Percentiles rank a stretch among this genome's conserved stretches.
Conservation (phyloP, 2,797 vertebrate genomes). For the Sylvilagus floridanus region DNA sequence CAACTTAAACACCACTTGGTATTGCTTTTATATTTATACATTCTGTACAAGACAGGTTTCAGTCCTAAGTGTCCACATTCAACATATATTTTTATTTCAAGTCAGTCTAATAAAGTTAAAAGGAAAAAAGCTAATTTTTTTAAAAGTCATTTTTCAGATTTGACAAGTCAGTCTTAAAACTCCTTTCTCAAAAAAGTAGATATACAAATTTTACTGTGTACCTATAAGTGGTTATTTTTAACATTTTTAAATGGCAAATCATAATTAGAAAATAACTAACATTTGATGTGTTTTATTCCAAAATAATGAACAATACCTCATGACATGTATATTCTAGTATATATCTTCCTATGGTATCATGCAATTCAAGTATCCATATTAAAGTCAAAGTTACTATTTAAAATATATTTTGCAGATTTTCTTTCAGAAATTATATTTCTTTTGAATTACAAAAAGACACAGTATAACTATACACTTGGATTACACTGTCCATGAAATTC, state of each 20-base stretch:
- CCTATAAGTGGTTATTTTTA: conserved; percentile 63
- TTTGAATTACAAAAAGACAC: neutral
- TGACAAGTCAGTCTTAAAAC: conserved; percentile 61
- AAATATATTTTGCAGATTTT: neutral
- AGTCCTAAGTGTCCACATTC: neutral
- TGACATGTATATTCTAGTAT: neutral
- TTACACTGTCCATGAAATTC: neutral
- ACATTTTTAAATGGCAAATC: conserved; percentile 61
- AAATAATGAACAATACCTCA: neutral
- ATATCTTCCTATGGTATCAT: neutral
- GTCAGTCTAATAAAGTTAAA: neutral
- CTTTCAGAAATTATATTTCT: conserved; percentile 18
- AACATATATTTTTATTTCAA: neutral
- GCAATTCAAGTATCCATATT: neutral
- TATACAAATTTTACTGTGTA: neutral
- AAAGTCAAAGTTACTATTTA: conserved; percentile 2
- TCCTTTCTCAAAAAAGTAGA: conserved; percentile 65
- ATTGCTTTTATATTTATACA: neutral
- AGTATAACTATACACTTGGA: neutral
- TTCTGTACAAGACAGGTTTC: neutral
- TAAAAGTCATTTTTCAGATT: conserved; percentile 1
- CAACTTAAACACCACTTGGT: neutral
- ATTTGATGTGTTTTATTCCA: neutral
- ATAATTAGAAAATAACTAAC: neutral
- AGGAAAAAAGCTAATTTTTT: neutral